These are phyloP conservation scores for Chrysotoxum bicinctum DNA, from an alignment of 2,888 invertebrate species.

Conservation along the genomic window DNA sequence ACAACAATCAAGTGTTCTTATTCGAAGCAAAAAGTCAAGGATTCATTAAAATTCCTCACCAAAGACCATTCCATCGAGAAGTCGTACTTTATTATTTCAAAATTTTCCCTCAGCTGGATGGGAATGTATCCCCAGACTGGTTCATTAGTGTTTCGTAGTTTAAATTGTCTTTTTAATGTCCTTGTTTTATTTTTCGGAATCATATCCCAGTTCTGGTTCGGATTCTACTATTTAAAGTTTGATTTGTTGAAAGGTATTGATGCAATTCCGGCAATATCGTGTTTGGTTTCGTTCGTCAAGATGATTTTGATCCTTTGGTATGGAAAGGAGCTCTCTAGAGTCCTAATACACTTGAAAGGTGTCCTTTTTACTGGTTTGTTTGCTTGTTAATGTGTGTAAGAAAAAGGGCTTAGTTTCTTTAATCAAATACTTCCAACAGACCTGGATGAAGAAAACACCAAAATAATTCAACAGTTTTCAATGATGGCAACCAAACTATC, in stretches of 20 bases:
- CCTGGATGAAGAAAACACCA: conserved; percentile 4
- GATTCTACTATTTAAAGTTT: conserved; percentile 33
- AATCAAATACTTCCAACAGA: not conserved
- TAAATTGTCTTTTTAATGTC: conserved; percentile 17
- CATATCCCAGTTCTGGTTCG: conserved; percentile 32
- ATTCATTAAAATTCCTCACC: conserved; percentile 26
- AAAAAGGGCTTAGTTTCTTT: not conserved
- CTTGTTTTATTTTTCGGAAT: conserved; percentile 14
- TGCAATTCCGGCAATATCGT: conserved; percentile 45
- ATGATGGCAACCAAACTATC: conserved; percentile 11
- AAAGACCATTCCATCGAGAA: conserved; percentile 41
- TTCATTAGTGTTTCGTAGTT: not conserved
- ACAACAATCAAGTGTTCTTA: not conserved
- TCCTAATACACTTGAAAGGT: conserved; percentile 2
- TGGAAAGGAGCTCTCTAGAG: conserved; percentile 26
- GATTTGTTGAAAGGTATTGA: conserved; percentile 43
- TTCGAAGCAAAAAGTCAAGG: not conserved
- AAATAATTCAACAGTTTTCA: conserved; percentile 6
- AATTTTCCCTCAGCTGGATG: conserved; percentile 30
- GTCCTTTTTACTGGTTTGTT: conserved; percentile 33
- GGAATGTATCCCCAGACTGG: conserved; percentile 30
- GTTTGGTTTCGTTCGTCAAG: conserved; percentile 41
- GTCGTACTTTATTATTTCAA: conserved; percentile 35
- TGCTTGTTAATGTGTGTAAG: not conserved
- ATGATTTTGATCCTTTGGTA: conserved; percentile 50